Evolutionary conservation across 2,113 vertebrate species (phyloP).

Genomic region (Sporophila hypoxantha): DNA sequence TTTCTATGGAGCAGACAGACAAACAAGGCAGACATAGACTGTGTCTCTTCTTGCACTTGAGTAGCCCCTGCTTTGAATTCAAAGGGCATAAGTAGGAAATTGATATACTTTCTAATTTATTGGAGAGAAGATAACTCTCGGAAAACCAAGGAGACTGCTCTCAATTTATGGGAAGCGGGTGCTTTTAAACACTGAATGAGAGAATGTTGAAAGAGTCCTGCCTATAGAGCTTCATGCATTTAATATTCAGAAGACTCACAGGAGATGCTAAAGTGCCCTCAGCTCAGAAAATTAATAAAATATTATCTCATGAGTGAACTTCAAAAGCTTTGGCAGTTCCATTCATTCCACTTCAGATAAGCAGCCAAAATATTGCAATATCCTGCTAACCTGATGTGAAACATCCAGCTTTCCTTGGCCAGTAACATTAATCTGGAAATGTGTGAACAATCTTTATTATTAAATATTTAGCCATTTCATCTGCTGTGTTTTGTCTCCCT

Average conservation of each 20-base stretch:
- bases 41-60: not conserved
- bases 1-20: slow-evolving; percentile 1
- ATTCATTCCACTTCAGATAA: slow-evolving; percentile 62
- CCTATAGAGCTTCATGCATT: slow-evolving; percentile 20
- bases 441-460: slow-evolving; percentile 49
- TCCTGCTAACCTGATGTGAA: slow-evolving; percentile 59
- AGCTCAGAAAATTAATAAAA: slow-evolving; percentile 59
- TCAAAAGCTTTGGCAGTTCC: slow-evolving; percentile 61
- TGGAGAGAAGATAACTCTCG: slow-evolving; percentile 42
- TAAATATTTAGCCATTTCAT: slow-evolving; percentile 35
- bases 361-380: slow-evolving; percentile 60
- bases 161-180: slow-evolving; percentile 18
- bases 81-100: slow-evolving; percentile 43
- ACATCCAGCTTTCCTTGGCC: slow-evolving; percentile 41
- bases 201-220: slow-evolving; percentile 34
- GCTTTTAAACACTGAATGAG: slow-evolving; percentile 26
- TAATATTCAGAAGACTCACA: slow-evolving; percentile 42
- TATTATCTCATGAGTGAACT: slow-evolving; percentile 58
- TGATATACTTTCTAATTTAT: slow-evolving; percentile 60
- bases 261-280: slow-evolving; percentile 53
- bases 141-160: slow-evolving; percentile 43
- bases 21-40: not conserved
- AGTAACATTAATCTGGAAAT: slow-evolving; percentile 28
- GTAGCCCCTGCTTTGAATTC: slow-evolving; percentile 54
- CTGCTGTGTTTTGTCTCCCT: not conserved